Evolutionary conservation across 2,797 vertebrate genomes (phyloP), one percentile per base, ranked within the genome.

Genomic region (Sebastolobus altivelis): DNA sequence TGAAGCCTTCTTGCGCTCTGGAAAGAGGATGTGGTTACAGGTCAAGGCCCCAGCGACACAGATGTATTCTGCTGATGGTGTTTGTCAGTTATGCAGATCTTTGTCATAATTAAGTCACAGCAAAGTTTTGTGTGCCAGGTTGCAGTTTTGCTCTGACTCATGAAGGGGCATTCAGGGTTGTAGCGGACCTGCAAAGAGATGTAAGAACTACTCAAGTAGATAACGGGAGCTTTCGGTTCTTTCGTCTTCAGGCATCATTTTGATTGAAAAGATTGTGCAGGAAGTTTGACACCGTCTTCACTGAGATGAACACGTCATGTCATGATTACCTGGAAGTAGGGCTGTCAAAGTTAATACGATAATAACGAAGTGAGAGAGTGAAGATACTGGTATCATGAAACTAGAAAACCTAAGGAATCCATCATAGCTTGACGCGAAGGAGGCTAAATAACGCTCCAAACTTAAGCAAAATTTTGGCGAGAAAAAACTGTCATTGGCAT

Each of bases 1-100:
- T 82, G 85, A 86, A 85, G 79, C 72, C 75, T 76, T 84, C 77
- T 88, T 87, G 80, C 5, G 40, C 81, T 91, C 35, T 91, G 88
- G 89, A 94, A 95, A 95, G 92, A 94, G 94, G 94, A 95, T 94
- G 94, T 94, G 93, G 92, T 93, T 92, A 92, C 92, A 93, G 87
- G 92, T 93, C 92, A 89, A 72, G 77, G 88, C 88, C 73, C 29
- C 66, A 49, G 76, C 16, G 4, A 86, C 79, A 87, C 83, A 82
- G 75, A 92, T 84, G 84, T 79, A 81, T 82, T 69, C 12, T 29
- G 63, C 80, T 89, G 75, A 87, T 80, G 80, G 65, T 65, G 62
- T 83, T 91, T 91, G 90, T 88, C 91, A 89, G 81, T 93, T 91
- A 46, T 46, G 80, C 76, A 68, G 59, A 83, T 91, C 82, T 91